These are phyloP conservation scores for Otocyon megalotis DNA, from an alignment of 2,113 vertebrate species.

Conservation along the genomic window DNA sequence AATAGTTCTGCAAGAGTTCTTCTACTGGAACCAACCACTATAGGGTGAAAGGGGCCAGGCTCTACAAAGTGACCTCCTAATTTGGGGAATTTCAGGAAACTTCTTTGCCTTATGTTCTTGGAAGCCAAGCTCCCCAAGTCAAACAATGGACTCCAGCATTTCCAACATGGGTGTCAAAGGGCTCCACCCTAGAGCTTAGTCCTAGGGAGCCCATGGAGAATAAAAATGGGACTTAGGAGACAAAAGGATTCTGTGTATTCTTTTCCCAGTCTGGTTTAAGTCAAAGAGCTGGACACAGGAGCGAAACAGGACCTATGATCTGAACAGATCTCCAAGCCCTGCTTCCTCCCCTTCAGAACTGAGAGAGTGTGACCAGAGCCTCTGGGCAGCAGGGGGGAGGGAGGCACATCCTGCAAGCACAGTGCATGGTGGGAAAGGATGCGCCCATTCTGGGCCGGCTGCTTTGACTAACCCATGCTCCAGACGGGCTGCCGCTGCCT, in stretches of 20 bases:
- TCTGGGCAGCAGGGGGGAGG: rapidly evolving
- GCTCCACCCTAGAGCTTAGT: background rate
- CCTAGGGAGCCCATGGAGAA: background rate
- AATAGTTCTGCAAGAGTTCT: background rate
- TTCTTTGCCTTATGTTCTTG: slow-evolving; percentile 17
- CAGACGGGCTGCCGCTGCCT: background rate
- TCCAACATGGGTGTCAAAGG: background rate
- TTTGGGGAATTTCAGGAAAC: background rate
- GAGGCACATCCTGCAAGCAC: background rate
- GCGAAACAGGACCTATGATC: background rate
- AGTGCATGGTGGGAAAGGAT: background rate
- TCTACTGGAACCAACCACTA: background rate
- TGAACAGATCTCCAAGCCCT: background rate
- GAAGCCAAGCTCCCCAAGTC: background rate
- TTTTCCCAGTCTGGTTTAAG: background rate
- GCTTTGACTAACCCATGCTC: background rate
- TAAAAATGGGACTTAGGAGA: background rate
- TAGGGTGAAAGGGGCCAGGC: background rate
- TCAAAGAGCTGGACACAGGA: background rate
- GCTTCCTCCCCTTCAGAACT: background rate
- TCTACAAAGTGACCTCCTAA: background rate
- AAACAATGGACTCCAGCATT: background rate
- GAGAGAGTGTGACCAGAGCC: background rate
- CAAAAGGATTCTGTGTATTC: background rate
- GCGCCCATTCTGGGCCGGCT: background rate